Base-by-base conservation (phyloP, 1,140 invertebrate species). In the Apis laboriosa region DNA sequence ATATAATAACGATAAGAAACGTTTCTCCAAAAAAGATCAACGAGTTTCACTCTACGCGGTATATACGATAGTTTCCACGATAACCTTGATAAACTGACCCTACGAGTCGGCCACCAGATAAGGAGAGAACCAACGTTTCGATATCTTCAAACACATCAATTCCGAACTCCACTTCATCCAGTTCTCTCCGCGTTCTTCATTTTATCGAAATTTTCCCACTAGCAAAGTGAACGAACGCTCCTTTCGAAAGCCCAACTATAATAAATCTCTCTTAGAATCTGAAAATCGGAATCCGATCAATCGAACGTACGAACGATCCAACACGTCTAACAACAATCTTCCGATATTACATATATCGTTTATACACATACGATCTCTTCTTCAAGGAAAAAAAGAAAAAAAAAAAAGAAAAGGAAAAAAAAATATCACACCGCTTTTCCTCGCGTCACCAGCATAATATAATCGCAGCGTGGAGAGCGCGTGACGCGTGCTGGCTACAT, bases 401-500 rank as follows among this genome's bases (percentile, higher is more conserved):
- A 7, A 43, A 43, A 43, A 7, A 7, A 7, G 34, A 7, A 43
- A 43, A 43, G 0, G 0, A 43, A 43, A 43, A 43, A 43, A 43
- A 12, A 12, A 63, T 72, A 70, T 80, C 61, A 60, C 76, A 56
- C 51, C 53, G 72, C 64, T 79, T 72, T 60, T 61, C 71, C 58
- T 58, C 72, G 63, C 60, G 71, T 63, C 61, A 67, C 51, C 55
- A 84, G 80, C 34, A 75, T 43, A 43, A 43, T 87, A 84, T 87
- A 84, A 53, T 80, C 86, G 86, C 80, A 83, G 84, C 87, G 77
- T 85, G 80, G 81, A 84, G 81, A 90, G 75, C 82, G 87, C 84
- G 89, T 90, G 86, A 91, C 88, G 91, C 88, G 89, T 86, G 86
- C 80, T 82, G 86, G 83, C 88, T 77, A 89, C 81, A 86, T 85